Evolutionary conservation across 2,888 invertebrate species (phyloP), one percentile per base, ranked within the genome.

Genomic region (Herminia tarsipennalis): DNA sequence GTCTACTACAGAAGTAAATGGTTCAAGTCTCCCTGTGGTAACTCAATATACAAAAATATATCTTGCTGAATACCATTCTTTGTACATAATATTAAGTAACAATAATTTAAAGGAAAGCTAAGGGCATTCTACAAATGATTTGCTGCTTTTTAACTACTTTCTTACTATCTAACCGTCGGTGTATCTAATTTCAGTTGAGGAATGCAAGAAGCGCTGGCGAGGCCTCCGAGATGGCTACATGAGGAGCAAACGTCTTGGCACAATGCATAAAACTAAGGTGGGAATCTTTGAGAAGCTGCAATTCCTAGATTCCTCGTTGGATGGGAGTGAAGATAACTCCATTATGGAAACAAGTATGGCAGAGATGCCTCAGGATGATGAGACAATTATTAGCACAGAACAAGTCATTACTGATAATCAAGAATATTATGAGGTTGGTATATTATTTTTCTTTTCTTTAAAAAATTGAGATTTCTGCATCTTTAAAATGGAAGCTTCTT

Each of bases 201-300:
- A 93, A 81, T 93, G 93, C 73, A 92, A 92, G 56, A 92, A 92
- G 57, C 84, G 92, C 25, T 93, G 93, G 93, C 79, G 92, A 38
- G 92, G 92, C 8, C 78, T 93, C 29, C 80, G 92, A 10, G 92
- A 93, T 72, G 85, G 92, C 32, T 93, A 92, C 73, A 86, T 91
- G 69, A 89, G 92, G 38, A 88, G 88, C 56, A 89, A 86, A 46
- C 82, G 92, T 18, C 56, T 83, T 34, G 88, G 88, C 13, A 74
- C 81, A 1, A 66, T 86, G 60, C 86, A 87, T 56, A 86, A 80
- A 40, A 76, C 81, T 1, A 88, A 83, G 53, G 63, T 77, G 1
- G 77, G 72, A 2, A 74, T 88, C n/a, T 82, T 81, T 59, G 82
- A 85, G 39, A 88, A 88, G 42, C 68, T 90, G 0, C 78, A 83